Conservation (phyloP, 2,113 vertebrate species). For the Bubo bubo region DNA sequence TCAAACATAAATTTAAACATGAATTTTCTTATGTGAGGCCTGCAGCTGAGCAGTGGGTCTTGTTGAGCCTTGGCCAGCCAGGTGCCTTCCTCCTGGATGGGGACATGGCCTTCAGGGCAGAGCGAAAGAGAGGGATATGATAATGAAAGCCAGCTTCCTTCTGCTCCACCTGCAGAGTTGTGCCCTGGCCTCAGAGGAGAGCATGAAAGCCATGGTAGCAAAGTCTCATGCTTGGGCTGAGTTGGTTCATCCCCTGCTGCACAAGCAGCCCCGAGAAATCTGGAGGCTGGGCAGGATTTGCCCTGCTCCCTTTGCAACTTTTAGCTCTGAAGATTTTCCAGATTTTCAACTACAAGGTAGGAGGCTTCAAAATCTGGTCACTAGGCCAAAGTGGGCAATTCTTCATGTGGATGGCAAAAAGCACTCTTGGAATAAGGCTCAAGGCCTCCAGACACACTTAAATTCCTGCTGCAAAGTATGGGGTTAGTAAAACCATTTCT, state of each 20-base stretch:
- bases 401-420: neutral
- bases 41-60: neutral
- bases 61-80: neutral
- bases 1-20: neutral
- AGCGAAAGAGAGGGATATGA: neutral
- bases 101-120: neutral
- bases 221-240: neutral
- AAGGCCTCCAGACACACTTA: neutral
- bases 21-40: neutral
- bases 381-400: neutral
- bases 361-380: neutral
- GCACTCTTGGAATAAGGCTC: neutral
- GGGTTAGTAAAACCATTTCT: neutral
- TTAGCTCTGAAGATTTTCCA: neutral
- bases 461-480: neutral
- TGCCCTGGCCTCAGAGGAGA: neutral
- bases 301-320: neutral
- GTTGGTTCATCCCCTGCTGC: neutral
- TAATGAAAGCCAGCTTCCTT: neutral
- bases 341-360: neutral
- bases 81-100: neutral
- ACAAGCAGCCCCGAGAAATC: rapidly evolving
- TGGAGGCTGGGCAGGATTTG: neutral
- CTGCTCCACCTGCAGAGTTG: neutral
- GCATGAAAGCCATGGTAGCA: neutral